Conservation (phyloP, 2,888 invertebrate genomes). For the Lycaena phlaeas region DNA sequence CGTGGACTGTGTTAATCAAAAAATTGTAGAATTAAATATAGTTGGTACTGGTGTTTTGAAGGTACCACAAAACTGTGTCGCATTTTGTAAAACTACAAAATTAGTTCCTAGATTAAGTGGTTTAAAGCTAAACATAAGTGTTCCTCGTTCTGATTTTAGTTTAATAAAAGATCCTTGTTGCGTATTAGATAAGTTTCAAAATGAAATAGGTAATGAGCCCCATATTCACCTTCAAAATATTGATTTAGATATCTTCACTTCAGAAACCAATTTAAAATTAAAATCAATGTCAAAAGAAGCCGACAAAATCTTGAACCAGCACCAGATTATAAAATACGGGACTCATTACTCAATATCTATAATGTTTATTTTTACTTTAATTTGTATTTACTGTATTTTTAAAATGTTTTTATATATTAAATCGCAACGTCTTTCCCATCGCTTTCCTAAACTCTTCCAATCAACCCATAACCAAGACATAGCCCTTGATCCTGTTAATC, state of each 20-base stretch:
- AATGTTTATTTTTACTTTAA: background rate
- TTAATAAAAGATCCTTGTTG: background rate
- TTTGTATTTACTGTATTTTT: background rate
- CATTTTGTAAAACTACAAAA: constrained; percentile 2
- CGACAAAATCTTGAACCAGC: background rate
- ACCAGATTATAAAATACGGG: background rate
- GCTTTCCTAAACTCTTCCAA: too few species aligned
- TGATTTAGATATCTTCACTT: background rate
- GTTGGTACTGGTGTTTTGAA: constrained; percentile 2
- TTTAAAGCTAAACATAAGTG: background rate
- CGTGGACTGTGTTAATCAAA: too few species aligned
- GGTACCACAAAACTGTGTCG: background rate
- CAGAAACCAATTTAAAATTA: background rate
- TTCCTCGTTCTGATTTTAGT: background rate
- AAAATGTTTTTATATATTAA: background rate
- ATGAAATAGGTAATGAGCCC: too few species aligned
- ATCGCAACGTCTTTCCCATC: background rate
- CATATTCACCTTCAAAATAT: background rate
- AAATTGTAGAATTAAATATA: constrained; percentile 1
- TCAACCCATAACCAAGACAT: too few species aligned
- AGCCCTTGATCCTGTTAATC: too few species aligned
- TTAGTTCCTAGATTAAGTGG: background rate
- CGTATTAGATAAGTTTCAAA: background rate
- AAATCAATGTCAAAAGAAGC: background rate
- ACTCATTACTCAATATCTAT: background rate